Evolutionary conservation across 2,888 invertebrate species (phyloP).

Genomic region (Caenorhabditis macrosperma): DNA sequence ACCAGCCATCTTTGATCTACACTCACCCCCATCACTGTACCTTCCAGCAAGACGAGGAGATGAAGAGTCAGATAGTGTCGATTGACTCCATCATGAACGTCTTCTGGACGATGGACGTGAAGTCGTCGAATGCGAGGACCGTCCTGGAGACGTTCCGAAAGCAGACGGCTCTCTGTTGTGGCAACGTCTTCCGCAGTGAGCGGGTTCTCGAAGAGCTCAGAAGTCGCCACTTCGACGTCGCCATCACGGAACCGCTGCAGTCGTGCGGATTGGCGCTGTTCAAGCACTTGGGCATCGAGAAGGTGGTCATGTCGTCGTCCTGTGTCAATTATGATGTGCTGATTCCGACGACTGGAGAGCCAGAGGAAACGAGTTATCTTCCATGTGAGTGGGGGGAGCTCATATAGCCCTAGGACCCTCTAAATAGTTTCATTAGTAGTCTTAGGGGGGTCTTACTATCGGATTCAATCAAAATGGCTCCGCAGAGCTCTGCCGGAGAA

Average conservation of each 20-base stretch:
- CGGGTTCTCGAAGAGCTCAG: conserved; percentile 15
- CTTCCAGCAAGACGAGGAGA: conserved; percentile 34
- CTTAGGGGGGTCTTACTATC: no score
- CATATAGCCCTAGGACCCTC: no score
- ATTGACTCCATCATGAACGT: conserved; percentile 17
- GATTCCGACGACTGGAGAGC: conserved; percentile 28
- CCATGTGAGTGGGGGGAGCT: conserved; percentile 9
- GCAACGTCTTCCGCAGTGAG: conserved; percentile 6
- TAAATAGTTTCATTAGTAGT: no score
- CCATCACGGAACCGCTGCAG: conserved; percentile 19
- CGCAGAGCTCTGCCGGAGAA: no score
- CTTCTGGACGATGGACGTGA: conserved; percentile 42
- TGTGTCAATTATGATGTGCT: conserved; percentile 33
- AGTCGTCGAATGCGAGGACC: conserved; percentile 12
- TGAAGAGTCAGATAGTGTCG: background rate
- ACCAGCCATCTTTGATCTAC: background rate
- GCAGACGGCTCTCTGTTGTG: conserved; percentile 13
- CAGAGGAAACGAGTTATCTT: conserved; percentile 29
- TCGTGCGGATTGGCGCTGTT: conserved; percentile 33
- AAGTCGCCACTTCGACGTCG: conserved; percentile 21
- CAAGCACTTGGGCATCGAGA: conserved; percentile 29
- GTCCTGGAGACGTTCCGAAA: conserved; percentile 15
- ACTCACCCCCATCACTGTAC: background rate
- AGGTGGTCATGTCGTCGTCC: conserved; percentile 8
- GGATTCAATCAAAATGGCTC: no score